Conservation (phyloP, 2,888 invertebrate genomes). For the Drosophila nr. medialis region DNA sequence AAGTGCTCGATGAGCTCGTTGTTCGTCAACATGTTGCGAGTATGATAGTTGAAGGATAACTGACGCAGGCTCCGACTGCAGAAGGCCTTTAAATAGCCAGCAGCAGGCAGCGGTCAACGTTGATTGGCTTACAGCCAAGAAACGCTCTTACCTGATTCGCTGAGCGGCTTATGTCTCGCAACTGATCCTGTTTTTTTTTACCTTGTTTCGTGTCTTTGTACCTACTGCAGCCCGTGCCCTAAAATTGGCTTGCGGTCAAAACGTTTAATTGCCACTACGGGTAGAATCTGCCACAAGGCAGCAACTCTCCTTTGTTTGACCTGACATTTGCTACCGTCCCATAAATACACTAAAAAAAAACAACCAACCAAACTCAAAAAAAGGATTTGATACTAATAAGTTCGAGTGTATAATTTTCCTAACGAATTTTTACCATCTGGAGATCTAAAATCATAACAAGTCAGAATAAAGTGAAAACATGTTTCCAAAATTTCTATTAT, state of each 20-base stretch:
- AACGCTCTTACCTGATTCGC: slow-evolving; percentile 72
- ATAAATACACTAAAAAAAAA: slow-evolving; percentile 22
- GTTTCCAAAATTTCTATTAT: background rate
- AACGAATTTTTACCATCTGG: background rate
- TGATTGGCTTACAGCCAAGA: slow-evolving; percentile 55
- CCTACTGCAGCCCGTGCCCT: slow-evolving; percentile 60
- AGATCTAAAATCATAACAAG: background rate
- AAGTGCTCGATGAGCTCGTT: slow-evolving; percentile 65
- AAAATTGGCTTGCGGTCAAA: slow-evolving; percentile 83
- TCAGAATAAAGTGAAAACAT: background rate
- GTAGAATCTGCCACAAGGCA: slow-evolving; percentile 1
- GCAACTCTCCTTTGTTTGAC: slow-evolving; percentile 43
- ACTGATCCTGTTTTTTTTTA: slow-evolving; percentile 39
- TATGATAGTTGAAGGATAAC: slow-evolving; percentile 61
- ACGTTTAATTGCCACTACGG: slow-evolving; percentile 78
- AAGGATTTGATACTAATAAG: background rate
- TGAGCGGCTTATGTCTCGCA: slow-evolving; percentile 3
- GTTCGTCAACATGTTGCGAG: slow-evolving; percentile 59
- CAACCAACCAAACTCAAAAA: background rate
- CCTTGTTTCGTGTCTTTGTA: background rate
- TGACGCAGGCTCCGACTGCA: slow-evolving; percentile 27
- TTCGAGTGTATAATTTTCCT: background rate
- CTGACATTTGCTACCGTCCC: slow-evolving; percentile 53
- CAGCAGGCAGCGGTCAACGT: slow-evolving; percentile 11
- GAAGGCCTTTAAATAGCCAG: slow-evolving; percentile 51